phyloP scores from a whole-genome alignment of 1,140 invertebrate species.

The Euura saliciscinereae region DNA sequence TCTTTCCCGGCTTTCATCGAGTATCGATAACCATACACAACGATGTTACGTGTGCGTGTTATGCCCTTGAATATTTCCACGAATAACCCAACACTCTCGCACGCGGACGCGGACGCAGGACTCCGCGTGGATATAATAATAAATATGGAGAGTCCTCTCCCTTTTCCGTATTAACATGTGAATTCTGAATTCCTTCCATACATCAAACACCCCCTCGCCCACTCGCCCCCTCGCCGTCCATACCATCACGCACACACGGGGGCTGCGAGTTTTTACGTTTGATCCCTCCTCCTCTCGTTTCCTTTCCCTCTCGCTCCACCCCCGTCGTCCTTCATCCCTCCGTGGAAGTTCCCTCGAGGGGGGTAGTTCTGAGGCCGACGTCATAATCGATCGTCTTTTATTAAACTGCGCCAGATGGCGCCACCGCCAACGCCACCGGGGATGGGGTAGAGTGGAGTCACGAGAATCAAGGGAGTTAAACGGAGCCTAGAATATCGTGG shows the following conservation, averaged over 20 bases:
- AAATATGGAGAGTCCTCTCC: slow-evolving; percentile 22
- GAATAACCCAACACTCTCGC: background rate
- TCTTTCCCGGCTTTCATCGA: background rate
- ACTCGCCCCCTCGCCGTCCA: slow-evolving; percentile 28
- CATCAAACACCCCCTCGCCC: slow-evolving; percentile 34
- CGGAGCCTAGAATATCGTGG: slow-evolving; percentile 31
- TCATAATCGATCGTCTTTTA: slow-evolving; percentile 64
- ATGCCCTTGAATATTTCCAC: background rate
- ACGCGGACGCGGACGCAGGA: background rate
- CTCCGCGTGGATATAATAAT: slow-evolving; percentile 21
- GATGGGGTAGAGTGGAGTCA: slow-evolving; percentile 21
- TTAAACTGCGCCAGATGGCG: slow-evolving; percentile 61
- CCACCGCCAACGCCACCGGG: slow-evolving; percentile 30
- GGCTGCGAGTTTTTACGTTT: slow-evolving; percentile 31
- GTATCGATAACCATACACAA: background rate
- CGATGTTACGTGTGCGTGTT: background rate
- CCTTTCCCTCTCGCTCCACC: slow-evolving; percentile 12
- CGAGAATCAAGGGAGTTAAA: slow-evolving; percentile 31
- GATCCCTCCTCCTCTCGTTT: slow-evolving; percentile 20
- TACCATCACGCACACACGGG: slow-evolving; percentile 15
- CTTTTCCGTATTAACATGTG: slow-evolving; percentile 37
- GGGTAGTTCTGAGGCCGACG: slow-evolving; percentile 55
- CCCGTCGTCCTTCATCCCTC: slow-evolving; percentile 27
- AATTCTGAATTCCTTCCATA: slow-evolving; percentile 42
- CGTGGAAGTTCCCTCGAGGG: slow-evolving; percentile 25